These are phyloP conservation scores for Vicugna pacos DNA, from an alignment of 2,113 vertebrate species.

Conservation along the genomic window DNA sequence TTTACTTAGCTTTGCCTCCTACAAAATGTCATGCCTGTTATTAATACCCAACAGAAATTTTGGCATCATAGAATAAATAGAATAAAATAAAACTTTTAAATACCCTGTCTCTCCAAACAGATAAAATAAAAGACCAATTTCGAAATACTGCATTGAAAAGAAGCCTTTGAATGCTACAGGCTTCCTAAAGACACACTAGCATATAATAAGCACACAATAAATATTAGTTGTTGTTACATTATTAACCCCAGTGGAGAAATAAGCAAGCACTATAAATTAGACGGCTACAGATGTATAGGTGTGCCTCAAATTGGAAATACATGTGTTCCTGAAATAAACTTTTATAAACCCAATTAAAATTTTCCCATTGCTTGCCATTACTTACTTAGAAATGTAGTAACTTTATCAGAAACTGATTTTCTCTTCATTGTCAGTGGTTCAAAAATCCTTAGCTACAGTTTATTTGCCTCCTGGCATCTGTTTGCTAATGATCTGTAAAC, in stretches of 20 bases:
- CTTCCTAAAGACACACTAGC: constrained; percentile 54
- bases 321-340: constrained; percentile 74
- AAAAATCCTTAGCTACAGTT: constrained; percentile 71
- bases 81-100: constrained; percentile 41
- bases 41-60: constrained; percentile 40
- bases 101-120: constrained; percentile 25
- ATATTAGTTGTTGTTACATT: constrained; percentile 64
- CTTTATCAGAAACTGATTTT: constrained; percentile 72
- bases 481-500: constrained; percentile 83
- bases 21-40: constrained; percentile 51
- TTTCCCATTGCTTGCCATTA: constrained; percentile 66
- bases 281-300: constrained; percentile 64
- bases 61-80: neutral
- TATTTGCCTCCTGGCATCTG: constrained; percentile 79
- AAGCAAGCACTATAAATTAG: constrained; percentile 71
- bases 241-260: constrained; percentile 75
- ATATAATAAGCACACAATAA: constrained; percentile 57
- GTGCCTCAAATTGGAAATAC: constrained; percentile 73
- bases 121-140: constrained; percentile 66
- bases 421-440: constrained; percentile 57
- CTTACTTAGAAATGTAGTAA: constrained; percentile 63
- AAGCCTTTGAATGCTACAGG: constrained; percentile 10
- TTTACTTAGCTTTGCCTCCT: constrained; percentile 47
- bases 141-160: constrained; percentile 66
- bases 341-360: constrained; percentile 78